Evolutionary conservation across 2,113 vertebrate genomes (phyloP), one percentile per base, ranked within the genome.

Genomic region (Mesoclemmys tuberculata): DNA sequence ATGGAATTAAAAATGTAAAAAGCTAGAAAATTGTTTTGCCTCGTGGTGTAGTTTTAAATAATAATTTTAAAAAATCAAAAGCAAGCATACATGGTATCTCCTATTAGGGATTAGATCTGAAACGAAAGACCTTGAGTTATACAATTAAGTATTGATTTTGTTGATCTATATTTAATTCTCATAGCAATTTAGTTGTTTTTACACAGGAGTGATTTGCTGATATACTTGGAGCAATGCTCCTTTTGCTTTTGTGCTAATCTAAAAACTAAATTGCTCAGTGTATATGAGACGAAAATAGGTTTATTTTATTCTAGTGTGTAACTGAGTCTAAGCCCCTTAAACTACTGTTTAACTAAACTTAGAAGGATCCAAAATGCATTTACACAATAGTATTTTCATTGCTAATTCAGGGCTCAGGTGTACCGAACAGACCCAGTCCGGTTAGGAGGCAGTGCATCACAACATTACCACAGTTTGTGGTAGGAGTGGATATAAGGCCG

Each of bases 81-180:
- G 88, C 71, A 96, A 97, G 93, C 86, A 92, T 96, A 92, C 46
- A 95, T 94, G 94, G 89, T 88, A 92, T 95, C 97, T 98, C 92
- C 95, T 95, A 82, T 97, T 97, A 96, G 93, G 97, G 93, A 98
- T 97, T 96, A 94, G 86, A 89, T 93, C 92, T 98, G 92, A 98
- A 98, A 97, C 96, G 95, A 95, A 98, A 97, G 95, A 96, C 93
- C 94, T 97, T 51, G 97, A 95, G 95, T 98, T 97, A 96, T 77
- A 98, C 97, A 98, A 98, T 98, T 98, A 98, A 97, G 90, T 98
- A 98, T 98, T 97, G 98, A 98, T 98, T 98, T 98, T 98, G 92
- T 97, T 98, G 97, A 98, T 98, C 97, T 98, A 97, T 96, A 95
- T 98, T 98, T 98, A 98, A 97, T 98, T 98, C 97, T 97, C 97